A percentile compares a stretch with the other conserved stretches of the same genome.
These are phyloP conservation scores for Gobiocypris rarus DNA, from an alignment of 2,113 vertebrate species.

Conservation along the genomic window DNA sequence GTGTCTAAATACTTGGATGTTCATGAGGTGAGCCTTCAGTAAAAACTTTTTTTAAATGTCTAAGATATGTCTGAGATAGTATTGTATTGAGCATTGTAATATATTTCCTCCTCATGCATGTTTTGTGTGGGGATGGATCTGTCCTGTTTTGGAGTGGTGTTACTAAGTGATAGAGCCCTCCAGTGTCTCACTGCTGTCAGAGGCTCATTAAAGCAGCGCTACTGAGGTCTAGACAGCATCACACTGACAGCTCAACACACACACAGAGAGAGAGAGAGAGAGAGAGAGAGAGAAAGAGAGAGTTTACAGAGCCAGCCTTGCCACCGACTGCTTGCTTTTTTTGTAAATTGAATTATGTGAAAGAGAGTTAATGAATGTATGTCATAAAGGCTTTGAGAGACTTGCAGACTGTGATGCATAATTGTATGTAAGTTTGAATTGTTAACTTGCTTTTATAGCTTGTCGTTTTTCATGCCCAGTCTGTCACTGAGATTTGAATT, in stretches of 20 bases:
- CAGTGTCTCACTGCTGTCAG: constrained; percentile 34
- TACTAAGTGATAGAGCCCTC: constrained; percentile 11
- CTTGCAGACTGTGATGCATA: not conserved
- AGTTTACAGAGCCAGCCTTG: not conserved
- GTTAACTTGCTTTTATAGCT: not conserved
- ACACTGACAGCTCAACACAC: constrained; percentile 18
- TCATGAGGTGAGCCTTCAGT: not conserved
- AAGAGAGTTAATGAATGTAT: not conserved
- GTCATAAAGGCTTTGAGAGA: not conserved
- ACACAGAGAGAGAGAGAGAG: not conserved
- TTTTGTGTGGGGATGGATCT: constrained; percentile 3
- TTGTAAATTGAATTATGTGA: not conserved
- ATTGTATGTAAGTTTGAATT: not conserved
- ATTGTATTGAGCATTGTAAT: constrained; percentile 3
- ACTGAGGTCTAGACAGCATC: constrained; percentile 22
- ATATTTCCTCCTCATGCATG: constrained; percentile 2
- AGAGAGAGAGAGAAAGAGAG: not conserved
- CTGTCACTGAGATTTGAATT: not conserved
- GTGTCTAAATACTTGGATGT: not conserved
- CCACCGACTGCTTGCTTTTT: not conserved
- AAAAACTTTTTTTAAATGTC: not conserved
- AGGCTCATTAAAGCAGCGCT: constrained; percentile 48
- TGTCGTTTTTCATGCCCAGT: not conserved
- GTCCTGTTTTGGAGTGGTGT: constrained; percentile 31
- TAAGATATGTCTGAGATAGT: not conserved